Conservation (phyloP, 2,888 invertebrate species). For the Tholera decimalis region DNA sequence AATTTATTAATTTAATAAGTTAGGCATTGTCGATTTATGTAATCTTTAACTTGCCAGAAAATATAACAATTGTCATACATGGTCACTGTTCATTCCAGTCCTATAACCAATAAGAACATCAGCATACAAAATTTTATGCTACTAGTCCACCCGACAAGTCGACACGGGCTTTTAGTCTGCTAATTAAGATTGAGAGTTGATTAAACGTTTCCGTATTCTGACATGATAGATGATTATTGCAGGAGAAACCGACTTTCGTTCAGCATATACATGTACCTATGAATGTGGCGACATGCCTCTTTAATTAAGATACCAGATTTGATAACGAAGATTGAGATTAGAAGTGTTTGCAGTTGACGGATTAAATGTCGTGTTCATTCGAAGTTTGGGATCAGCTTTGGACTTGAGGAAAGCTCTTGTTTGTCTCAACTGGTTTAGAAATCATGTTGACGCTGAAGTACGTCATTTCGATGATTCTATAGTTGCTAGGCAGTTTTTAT, state of each 20-base stretch:
- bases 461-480: too few species aligned
- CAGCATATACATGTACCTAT: slow-evolving; percentile 33
- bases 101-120: neutral
- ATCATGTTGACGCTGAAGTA: neutral
- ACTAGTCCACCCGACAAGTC: slow-evolving; percentile 13
- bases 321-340: slow-evolving; percentile 43
- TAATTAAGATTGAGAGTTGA: slow-evolving; percentile 86
- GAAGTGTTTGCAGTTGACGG: slow-evolving; percentile 26
- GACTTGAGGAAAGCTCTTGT: neutral
- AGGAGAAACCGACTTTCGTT: slow-evolving; percentile 58
- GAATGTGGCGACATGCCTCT: slow-evolving; percentile 34
- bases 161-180: slow-evolving; percentile 77
- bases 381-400: slow-evolving; percentile 10
- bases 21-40: too few species aligned
- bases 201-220: slow-evolving; percentile 81
- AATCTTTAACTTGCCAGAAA: too few species aligned
- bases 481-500: too few species aligned
- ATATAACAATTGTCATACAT: neutral
- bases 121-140: neutral
- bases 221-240: slow-evolving; percentile 83
- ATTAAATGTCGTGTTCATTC: slow-evolving; percentile 18
- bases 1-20: too few species aligned
- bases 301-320: slow-evolving; percentile 62
- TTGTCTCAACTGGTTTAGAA: neutral
- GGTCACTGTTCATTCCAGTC: too few species aligned